These are phyloP conservation scores for Mythimna albipuncta DNA, from an alignment of 2,888 invertebrate genomes.

Conservation along the genomic window DNA sequence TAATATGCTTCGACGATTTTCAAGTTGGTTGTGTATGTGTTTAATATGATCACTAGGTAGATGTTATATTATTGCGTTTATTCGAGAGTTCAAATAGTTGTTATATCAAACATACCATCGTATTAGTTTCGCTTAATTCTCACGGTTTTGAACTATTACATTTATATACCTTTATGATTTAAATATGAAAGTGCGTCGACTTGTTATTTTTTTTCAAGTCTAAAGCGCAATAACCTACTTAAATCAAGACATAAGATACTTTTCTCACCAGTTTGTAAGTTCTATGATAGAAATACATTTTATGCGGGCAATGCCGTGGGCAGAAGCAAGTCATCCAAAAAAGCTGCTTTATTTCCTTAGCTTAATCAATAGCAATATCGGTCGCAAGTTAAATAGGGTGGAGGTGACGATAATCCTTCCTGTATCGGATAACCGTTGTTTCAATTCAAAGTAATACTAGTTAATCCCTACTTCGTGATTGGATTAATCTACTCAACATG, in stretches of 20 bases:
- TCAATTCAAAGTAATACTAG: slow-evolving; percentile 73
- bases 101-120: neutral
- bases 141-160: neutral
- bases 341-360: slow-evolving; percentile 13
- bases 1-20: slow-evolving; percentile 46
- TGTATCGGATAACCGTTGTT: slow-evolving; percentile 73
- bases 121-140: neutral
- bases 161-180: too few relatives aligned
- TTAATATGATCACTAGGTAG: slow-evolving; percentile 9
- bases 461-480: slow-evolving; percentile 72
- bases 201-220: neutral
- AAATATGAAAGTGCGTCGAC: neutral
- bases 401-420: slow-evolving; percentile 71
- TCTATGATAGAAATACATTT: neutral
- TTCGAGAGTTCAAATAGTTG: neutral
- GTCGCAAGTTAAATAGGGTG: slow-evolving; percentile 47
- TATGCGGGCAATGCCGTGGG: neutral
- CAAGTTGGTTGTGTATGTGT: neutral
- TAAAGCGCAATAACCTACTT: neutral
- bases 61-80: neutral
- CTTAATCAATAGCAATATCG: slow-evolving; percentile 39
- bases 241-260: neutral
- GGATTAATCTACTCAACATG: slow-evolving; percentile 66
- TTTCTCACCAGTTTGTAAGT: neutral
- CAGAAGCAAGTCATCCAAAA: neutral